Conservation (phyloP, 1,140 invertebrate genomes). For the Xylocopa sonorina region DNA sequence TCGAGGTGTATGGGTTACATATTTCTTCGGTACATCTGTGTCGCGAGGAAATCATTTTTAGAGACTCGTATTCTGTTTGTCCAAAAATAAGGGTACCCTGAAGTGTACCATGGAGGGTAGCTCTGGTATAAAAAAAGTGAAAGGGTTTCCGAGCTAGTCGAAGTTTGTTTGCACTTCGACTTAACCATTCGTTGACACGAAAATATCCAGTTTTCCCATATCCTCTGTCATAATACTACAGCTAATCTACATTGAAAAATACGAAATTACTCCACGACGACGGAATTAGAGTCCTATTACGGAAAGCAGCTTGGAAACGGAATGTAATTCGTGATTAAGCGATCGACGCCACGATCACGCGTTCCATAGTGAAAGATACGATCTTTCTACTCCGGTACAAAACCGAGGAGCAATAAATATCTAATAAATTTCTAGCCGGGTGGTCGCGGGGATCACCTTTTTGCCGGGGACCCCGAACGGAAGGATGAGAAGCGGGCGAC, state of each 20-base stretch:
- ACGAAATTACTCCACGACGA: neutral
- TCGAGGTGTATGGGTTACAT: neutral
- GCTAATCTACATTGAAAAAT: neutral
- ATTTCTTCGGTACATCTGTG: neutral
- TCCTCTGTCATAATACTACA: neutral
- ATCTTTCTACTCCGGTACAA: slow-evolving; percentile 72
- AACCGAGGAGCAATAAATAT: slow-evolving; percentile 80
- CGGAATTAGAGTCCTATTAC: too few relatives aligned
- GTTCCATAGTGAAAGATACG: neutral
- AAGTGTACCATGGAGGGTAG: neutral
- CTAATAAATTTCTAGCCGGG: slow-evolving; percentile 80
- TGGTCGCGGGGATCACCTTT: slow-evolving; percentile 72
- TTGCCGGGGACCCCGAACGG: slow-evolving; percentile 52
- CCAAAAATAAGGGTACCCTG: slow-evolving; percentile 8
- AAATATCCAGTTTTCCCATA: neutral
- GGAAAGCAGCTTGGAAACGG: too few relatives aligned
- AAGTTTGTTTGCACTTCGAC: slow-evolving; percentile 16
- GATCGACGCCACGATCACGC: neutral
- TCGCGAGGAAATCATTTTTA: neutral
- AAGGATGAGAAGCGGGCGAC: slow-evolving; percentile 55
- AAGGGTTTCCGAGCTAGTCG: neutral
- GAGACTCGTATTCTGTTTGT: slow-evolving; percentile 5
- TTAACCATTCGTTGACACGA: neutral
- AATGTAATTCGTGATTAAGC: too few relatives aligned
- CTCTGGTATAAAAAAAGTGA: neutral